Evolutionary conservation across 2,888 invertebrate species (phyloP).

Genomic region (Pterobdella sp.): DNA sequence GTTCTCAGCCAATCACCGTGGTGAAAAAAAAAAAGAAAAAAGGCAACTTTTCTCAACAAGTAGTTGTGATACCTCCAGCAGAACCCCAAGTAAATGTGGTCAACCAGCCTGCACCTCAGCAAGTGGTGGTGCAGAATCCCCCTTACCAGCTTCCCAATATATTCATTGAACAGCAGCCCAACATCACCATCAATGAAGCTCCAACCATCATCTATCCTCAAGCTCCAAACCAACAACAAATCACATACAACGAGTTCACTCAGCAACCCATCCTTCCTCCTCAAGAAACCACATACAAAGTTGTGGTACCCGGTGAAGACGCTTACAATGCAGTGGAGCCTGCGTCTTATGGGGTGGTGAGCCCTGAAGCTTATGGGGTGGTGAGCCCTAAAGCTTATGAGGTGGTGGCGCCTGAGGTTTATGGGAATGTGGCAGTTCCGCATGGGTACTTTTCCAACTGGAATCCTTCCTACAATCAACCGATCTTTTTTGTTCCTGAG

Average conservation of each 20-base stretch:
- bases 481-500: conserved; percentile 33
- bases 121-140: no score
- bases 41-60: background rate
- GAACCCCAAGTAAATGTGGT: background rate
- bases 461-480: conserved; percentile 31
- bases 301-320: background rate
- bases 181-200: background rate
- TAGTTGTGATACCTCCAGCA: background rate
- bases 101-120: conserved; percentile 4
- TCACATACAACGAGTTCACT: background rate
- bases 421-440: background rate
- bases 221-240: background rate
- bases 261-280: background rate
- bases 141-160: background rate
- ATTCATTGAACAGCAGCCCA: background rate
- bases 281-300: background rate
- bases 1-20: background rate
- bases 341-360: background rate
- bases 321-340: no score
- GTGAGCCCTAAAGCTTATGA: background rate
- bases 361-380: background rate
- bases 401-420: background rate
- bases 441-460: conserved; percentile 37
- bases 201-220: background rate
- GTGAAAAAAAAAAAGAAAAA: background rate